Evolutionary conservation across 2,797 vertebrate genomes (phyloP), one percentile per base, ranked within the genome.

Genomic region (Gadopsis marmoratus): DNA sequence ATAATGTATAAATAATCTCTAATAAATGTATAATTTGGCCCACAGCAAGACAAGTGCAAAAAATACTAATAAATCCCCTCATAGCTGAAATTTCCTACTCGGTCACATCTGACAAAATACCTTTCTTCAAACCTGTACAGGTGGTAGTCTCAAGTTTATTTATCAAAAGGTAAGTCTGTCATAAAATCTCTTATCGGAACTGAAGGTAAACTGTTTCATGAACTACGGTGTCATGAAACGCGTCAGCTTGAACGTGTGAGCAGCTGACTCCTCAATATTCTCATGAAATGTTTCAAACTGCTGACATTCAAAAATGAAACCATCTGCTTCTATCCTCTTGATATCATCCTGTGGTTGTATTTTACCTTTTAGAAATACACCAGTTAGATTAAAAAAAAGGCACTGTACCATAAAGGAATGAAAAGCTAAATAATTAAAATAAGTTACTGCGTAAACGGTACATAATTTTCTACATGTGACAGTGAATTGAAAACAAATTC

Each of bases 1-100:
- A 87, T 43, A 58, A 67, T 73, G 69, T 83, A 92, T 85, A 90
- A 88, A 91, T 92, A 87, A 86, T 33, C 83, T 74, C 64, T 86
- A 88, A 79, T 58, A 89, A 84, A 86, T 60, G 16, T 84, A 63
- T 33, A 58, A 69, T 89, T 88, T 92, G 83, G 84, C 83, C 83
- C 39, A 83, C 86, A 89, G 71, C 74, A 84, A 85, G 48, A 83
- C 64, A 84, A 84, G 43, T 79, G 39, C 81, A 61, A 69, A 87
- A 67, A 74, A 17, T 7, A 41, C 74, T 75, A 79, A 78, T 51
- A 85, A 68, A 82, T 65, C 26, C 21, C 79, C 41, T 61, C 13
- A 35, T 53, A 16, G 74, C 78, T 86, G 85, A 89, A 85, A 79
- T 70, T 68, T 65, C 19, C 56, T 48, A 41, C 26, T 59, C 19